Evolutionary conservation across 1,140 invertebrate species (phyloP), one percentile per base, ranked within the genome.

Genomic region (Pseudomyrmex concolor): DNA sequence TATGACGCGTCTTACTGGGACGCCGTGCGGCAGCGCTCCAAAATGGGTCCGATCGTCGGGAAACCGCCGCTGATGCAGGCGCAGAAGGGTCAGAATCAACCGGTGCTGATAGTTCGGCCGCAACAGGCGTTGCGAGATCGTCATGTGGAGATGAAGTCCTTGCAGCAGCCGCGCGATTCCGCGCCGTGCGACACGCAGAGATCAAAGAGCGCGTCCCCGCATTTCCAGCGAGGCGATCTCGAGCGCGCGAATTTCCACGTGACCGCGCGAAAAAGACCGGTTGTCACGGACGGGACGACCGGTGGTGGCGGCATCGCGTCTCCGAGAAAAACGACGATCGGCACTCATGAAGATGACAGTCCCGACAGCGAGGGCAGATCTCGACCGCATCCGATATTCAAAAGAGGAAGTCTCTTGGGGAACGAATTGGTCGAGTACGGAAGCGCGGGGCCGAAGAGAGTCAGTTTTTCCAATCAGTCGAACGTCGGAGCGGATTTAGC

Each of bases 391-490:
- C 95, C 95, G 12, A 95, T 95, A 71, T 95, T 95, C 51, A 95
- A 95, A 82, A 87, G 95, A 4, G 95, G 95, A 5, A 95, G 95
- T 86, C 85, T 95, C 57, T 90, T 92, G 73, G 93, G 86, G 4
- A 91, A 82, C 1, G 91, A 90, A 3, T 89, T 91, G 3, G 82
- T 90, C 1, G 93, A 93, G 2, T 93, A 93, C 48, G 92, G 91
- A 7, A 91, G 70, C 3, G 84, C 88, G 19, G 89, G 91, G 0
- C 91, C 93, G 2, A 95, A 95, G 63, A 92, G 95, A 67, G 95
- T 95, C 0, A 95, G 95, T 80, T 95, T 95, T 82, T 94, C 93
- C 0, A 94, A 92, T 70, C 92, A 92, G 13, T 80, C 90, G 34
- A 66, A 90, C 71, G 68, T 84, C 62, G 91, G 89, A 0, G 86